Evolutionary conservation across 1,140 invertebrate genomes (phyloP).

Genomic region (Fragariocoptes setiger): DNA sequence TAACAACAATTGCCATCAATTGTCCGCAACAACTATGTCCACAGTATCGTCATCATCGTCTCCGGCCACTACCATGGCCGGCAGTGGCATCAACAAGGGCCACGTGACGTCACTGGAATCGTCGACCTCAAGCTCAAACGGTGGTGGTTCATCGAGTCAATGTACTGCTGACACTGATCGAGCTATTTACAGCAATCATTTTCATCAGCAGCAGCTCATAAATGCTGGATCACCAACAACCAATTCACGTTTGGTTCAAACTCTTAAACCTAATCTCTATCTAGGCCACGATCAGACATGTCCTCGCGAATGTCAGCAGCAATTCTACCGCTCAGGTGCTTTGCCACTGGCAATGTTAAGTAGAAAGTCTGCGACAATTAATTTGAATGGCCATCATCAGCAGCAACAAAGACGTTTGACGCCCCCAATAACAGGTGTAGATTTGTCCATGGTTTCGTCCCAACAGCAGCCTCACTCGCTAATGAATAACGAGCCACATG

Average conservation of each 20-base stretch:
- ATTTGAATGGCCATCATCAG: not conserved
- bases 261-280: too few relatives aligned
- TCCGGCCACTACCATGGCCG: not conserved
- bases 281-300: not conserved
- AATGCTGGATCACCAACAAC: not conserved
- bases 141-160: too few relatives aligned
- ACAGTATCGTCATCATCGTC: not conserved
- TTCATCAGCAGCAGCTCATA: not conserved
- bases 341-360: not conserved
- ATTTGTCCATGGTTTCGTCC: too few relatives aligned
- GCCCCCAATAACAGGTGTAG: not conserved
- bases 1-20: not conserved
- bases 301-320: not conserved
- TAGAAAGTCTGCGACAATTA: too few relatives aligned
- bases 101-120: too few relatives aligned
- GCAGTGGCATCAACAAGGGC: not conserved
- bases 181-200: not conserved
- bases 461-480: too few relatives aligned
- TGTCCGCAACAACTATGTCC: not conserved
- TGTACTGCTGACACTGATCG: not conserved
- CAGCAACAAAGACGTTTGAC: not conserved
- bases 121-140: too few relatives aligned
- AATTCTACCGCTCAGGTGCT: not conserved
- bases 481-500: too few relatives aligned
- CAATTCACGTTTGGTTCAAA: not conserved